Percentiles rank a stretch among this genome's conserved stretches.
phyloP scores from a whole-genome alignment of 2,797 vertebrate species.

The Sternotherus odoratus region DNA sequence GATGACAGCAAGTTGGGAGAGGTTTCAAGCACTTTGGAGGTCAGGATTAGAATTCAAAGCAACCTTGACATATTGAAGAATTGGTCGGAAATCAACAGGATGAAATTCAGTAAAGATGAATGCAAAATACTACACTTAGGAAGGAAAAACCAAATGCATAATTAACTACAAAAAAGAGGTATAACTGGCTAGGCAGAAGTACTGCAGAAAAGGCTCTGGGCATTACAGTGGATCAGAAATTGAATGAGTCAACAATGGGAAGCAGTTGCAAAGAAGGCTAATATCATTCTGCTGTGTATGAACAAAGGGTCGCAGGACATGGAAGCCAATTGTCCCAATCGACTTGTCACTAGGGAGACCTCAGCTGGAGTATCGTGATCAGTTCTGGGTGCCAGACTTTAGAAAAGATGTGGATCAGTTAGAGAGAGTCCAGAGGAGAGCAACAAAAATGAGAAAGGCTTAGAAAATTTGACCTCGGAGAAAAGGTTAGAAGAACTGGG shows the following conservation, averaged over 20 bases:
- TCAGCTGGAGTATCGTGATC: not conserved
- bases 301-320: not conserved
- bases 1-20: not conserved
- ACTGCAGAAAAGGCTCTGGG: not conserved
- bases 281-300: not conserved
- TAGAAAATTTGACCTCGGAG: not conserved
- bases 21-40: not conserved
- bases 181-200: not conserved
- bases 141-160: not conserved
- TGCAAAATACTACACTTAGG: not conserved
- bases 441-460: not conserved
- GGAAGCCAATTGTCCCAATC: not conserved
- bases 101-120: not conserved
- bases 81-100: not conserved
- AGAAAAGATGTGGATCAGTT: not conserved
- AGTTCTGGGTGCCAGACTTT: not conserved
- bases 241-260: not conserved
- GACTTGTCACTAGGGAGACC: not conserved
- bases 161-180: not conserved
- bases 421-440: not conserved
- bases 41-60: not conserved
- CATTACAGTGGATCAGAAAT: not conserved
- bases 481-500: not conserved
- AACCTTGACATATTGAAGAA: not conserved
- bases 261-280: not conserved